phyloP scores from a whole-genome alignment of 1,140 invertebrate species.

The Teleogryllus occipitalis region DNA sequence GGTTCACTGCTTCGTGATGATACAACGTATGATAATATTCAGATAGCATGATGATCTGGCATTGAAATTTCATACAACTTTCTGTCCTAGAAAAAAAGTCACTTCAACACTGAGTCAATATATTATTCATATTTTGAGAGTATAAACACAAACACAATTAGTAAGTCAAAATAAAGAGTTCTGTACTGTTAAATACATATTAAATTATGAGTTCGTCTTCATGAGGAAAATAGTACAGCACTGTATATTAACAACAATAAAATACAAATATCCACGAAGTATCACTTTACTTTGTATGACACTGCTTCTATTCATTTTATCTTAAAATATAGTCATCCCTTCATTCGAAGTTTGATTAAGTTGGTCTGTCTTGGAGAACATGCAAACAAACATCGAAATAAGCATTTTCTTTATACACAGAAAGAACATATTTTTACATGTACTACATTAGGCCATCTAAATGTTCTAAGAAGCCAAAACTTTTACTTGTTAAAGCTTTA shows the following conservation, averaged over 20 bases:
- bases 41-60: not conserved
- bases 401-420: not conserved
- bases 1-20: not conserved
- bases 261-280: not conserved
- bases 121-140: not conserved
- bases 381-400: not conserved
- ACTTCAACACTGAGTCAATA: not conserved
- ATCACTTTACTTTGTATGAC: not conserved
- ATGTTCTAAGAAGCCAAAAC: not conserved
- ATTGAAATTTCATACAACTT: not conserved
- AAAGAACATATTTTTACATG: not conserved
- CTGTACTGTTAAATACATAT: too few species aligned
- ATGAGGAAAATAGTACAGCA: too few species aligned
- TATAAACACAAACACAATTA: too few species aligned
- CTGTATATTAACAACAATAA: not conserved
- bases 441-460: not conserved
- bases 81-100: not conserved
- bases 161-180: too few species aligned
- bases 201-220: too few species aligned
- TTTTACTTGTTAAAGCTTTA: constrained; percentile 2
- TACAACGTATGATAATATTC: not conserved
- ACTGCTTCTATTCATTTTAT: not conserved
- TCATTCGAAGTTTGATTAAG: not conserved
- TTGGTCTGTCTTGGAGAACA: not conserved
- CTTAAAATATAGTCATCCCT: not conserved